Percentiles rank a stretch among this genome's conserved stretches.
These are phyloP conservation scores for Gallinago nigripennis DNA, from an alignment of 2,797 vertebrate genomes.

Conservation along the genomic window DNA sequence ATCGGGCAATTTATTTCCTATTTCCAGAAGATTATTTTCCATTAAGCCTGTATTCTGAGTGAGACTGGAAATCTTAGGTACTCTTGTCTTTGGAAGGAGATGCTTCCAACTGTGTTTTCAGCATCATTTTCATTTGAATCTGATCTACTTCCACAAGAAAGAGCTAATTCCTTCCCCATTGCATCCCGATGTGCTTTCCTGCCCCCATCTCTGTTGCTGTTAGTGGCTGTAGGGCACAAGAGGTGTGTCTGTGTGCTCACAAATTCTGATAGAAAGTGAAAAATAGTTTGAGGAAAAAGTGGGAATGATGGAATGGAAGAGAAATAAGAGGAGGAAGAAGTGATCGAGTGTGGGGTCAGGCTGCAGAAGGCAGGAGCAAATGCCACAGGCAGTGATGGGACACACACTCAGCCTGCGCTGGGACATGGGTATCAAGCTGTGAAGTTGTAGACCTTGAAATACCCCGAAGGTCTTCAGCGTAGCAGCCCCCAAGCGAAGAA, in stretches of 20 bases:
- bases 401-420: accelerated
- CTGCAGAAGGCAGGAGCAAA: not conserved
- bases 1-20: not conserved
- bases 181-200: not conserved
- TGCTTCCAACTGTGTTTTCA: not conserved
- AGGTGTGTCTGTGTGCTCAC: not conserved
- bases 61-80: not conserved
- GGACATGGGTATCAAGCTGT: not conserved
- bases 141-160: not conserved
- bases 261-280: not conserved
- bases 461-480: not conserved
- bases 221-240: not conserved
- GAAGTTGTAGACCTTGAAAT: not conserved
- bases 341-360: not conserved
- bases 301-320: not conserved
- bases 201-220: not conserved
- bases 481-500: not conserved
- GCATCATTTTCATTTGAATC: not conserved
- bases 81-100: not conserved
- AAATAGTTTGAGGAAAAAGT: not conserved
- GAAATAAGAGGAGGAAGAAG: not conserved
- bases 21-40: not conserved
- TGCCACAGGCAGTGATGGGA: accelerated
- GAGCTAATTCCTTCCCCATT: not conserved
- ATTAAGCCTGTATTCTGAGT: not conserved